Base-by-base conservation (phyloP, 2,797 vertebrate species). In the Phrynocephalus guinanensis region DNA sequence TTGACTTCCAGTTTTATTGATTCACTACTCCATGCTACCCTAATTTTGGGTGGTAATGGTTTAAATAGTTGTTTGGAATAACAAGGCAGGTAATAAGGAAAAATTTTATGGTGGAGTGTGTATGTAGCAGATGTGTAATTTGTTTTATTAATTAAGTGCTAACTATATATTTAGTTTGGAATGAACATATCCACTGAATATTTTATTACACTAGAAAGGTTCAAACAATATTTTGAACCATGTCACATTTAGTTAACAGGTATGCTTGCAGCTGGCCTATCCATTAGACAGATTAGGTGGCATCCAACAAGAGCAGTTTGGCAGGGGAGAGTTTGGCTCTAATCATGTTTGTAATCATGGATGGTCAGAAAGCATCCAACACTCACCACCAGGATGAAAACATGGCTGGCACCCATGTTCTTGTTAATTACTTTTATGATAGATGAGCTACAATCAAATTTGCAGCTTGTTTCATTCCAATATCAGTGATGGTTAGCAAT, bases 401-500 rank as follows among this genome's bases (percentile, higher is more conserved):
- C 75, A 82, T 9, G 76, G 1, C n/a, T 87, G 52, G 75, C n/a
- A 85, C 10, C 78, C 26, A 18, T 3, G 82, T 84, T 75, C 10
- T 83, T 91, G 91, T 73, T 28, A 89, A 92, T 75, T 77, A 79
- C 75, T 86, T 76, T 91, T 81, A 82, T 84, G 10, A 50, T 33
- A 16, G 30, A 87, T 30, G 8, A 44, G 16, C 56, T 16, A 33
- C 66, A 68, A 22, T 20, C 85, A 73, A 76, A 77, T 78, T 22
- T 88, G 77, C 70, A 73, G 6, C 72, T 75, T 11, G 50, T 22
- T 67, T 91, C 38, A 1, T 76, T 87, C 44, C 13, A 67, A 16
- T 16, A 68, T 66, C 76, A n/a, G 56, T 56, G 84, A 26, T 1
- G n/a, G 2, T 22, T 87, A 90, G 56, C 70, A 6, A 48, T 75